These are phyloP conservation scores for Venusia cambrica DNA, from an alignment of 2,888 invertebrate species.

Conservation along the genomic window DNA sequence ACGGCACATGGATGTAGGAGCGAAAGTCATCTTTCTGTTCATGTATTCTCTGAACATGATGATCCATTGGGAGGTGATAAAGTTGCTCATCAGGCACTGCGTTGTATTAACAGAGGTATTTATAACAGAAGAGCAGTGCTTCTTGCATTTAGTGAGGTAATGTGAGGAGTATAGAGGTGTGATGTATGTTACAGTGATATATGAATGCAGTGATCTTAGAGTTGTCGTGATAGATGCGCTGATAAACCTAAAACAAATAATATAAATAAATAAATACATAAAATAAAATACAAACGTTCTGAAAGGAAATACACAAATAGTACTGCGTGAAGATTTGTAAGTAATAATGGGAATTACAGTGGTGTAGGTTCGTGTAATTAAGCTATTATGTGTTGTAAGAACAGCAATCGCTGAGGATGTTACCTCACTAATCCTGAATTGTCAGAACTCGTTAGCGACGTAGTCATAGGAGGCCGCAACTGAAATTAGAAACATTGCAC, in stretches of 20 bases:
- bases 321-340: too few species aligned
- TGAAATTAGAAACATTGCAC: conserved; percentile 42
- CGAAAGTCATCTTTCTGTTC: conserved; percentile 70
- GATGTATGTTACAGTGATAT: conserved; percentile 53
- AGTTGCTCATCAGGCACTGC: conserved; percentile 40
- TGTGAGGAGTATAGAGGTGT: conserved; percentile 46
- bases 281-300: conserved; percentile 8
- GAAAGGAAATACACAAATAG: too few species aligned
- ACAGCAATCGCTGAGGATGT: conserved; percentile 32
- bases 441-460: conserved; percentile 75
- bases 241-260: conserved; percentile 79
- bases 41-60: conserved; percentile 64
- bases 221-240: conserved; percentile 64
- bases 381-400: conserved; percentile 27
- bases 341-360: too few species aligned
- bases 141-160: conserved; percentile 51
- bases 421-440: conserved; percentile 81
- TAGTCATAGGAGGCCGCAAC: conserved; percentile 75
- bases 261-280: conserved; percentile 35
- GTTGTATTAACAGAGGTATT: conserved; percentile 45
- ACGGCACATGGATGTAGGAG: conserved; percentile 70
- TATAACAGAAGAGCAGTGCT: conserved; percentile 43
- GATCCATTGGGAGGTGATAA: conserved; percentile 59
- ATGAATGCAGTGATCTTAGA: conserved; percentile 53
- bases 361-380: conserved; percentile 30